Conservation (phyloP, 2,113 vertebrate species). For the Vidua macroura region DNA sequence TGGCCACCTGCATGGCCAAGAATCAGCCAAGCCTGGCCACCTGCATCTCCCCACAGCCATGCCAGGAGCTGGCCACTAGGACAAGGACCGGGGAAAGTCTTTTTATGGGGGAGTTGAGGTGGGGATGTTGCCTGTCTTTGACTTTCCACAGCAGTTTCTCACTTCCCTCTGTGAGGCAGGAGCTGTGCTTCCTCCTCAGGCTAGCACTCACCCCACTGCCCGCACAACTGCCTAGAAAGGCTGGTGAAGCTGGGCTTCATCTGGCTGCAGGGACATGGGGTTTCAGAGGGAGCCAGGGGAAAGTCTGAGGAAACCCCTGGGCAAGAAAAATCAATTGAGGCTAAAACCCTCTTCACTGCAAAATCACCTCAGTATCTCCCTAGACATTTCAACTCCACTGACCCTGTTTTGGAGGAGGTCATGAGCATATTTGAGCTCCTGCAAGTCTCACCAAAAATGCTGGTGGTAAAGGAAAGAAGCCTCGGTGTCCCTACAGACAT, state of each 20-base stretch:
- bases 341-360: background rate
- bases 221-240: background rate
- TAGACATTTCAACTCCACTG: background rate
- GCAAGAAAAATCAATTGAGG: background rate
- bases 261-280: rapidly evolving
- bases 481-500: background rate
- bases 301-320: background rate
- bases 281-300: background rate
- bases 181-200: constrained; percentile 7
- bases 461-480: background rate
- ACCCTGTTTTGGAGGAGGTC: rapidly evolving
- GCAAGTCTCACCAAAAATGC: background rate
- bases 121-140: background rate
- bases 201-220: background rate
- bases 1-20: rapidly evolving
- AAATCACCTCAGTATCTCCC: background rate
- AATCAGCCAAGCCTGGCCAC: background rate
- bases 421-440: background rate
- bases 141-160: constrained; percentile 49
- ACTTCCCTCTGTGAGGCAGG: constrained; percentile 45
- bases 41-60: background rate
- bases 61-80: background rate
- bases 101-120: rapidly evolving
- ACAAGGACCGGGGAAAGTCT: background rate
- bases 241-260: background rate